These are phyloP conservation scores for Pogonophryne albipinna DNA, from an alignment of 2,797 vertebrate species.

Conservation along the genomic window DNA sequence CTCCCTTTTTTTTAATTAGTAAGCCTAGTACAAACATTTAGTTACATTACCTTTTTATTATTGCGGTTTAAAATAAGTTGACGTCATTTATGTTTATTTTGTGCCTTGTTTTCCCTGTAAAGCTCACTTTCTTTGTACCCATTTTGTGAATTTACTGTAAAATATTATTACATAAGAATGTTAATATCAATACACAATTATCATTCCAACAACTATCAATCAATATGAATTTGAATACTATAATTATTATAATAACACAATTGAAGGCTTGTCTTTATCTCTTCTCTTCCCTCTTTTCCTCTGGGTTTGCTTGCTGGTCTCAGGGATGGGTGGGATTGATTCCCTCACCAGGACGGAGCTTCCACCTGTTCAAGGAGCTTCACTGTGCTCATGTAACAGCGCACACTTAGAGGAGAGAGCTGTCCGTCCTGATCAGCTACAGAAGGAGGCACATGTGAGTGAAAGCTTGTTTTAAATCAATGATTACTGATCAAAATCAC, in stretches of 20 bases:
- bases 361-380: constrained; percentile 27
- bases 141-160: no score
- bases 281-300: neutral
- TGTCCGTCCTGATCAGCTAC: constrained; percentile 18
- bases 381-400: constrained; percentile 14
- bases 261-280: neutral
- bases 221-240: no score
- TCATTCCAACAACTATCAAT: neutral
- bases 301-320: neutral
- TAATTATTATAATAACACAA: neutral
- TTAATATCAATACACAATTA: no score
- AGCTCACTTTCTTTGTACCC: neutral
- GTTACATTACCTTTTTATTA: no score
- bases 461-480: neutral
- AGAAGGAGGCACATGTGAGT: constrained; percentile 48
- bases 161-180: no score
- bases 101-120: neutral
- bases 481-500: no score
- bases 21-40: no score
- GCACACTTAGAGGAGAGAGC: constrained; percentile 22
- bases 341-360: neutral
- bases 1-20: neutral
- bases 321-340: constrained; percentile 24
- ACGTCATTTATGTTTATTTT: neutral
- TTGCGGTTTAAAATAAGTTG: no score